Evolutionary conservation across 2,113 vertebrate species (phyloP).

Genomic region (Takifugu bimaculatus): DNA sequence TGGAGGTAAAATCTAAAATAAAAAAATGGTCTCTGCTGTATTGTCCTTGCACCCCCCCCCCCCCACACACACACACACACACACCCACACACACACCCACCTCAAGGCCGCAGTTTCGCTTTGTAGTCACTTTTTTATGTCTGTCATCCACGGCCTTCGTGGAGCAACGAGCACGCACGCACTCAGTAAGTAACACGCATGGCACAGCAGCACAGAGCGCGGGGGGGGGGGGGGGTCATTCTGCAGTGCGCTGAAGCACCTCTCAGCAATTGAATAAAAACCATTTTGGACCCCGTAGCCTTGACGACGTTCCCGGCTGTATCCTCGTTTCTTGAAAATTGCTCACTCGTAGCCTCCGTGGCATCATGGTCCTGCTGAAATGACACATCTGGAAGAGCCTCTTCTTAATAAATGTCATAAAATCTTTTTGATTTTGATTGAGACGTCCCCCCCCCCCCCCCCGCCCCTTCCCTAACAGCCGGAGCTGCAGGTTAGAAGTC

Average conservation of each 20-base stretch:
- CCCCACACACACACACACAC: slow-evolving; percentile 5
- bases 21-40: too few species aligned
- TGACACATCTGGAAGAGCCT: too few species aligned
- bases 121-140: slow-evolving; percentile 43
- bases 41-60: too few species aligned
- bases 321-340: too few species aligned
- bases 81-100: slow-evolving; percentile 22
- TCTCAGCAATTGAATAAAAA: background rate
- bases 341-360: too few species aligned
- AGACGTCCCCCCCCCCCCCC: too few species aligned
- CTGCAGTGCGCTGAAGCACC: slow-evolving; percentile 1
- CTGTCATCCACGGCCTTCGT: slow-evolving; percentile 41
- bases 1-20: too few species aligned
- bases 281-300: background rate
- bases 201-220: slow-evolving; percentile 27
- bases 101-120: slow-evolving; percentile 57
- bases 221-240: slow-evolving; percentile 2
- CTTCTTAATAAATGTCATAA: too few species aligned
- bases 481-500: too few species aligned
- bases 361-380: too few species aligned
- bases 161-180: slow-evolving; percentile 1
- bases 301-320: background rate
- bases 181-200: slow-evolving; percentile 35
- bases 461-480: too few species aligned
- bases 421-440: too few species aligned